Conservation (phyloP, 2,113 vertebrate genomes). For the Mesembrinibis cayennensis region DNA sequence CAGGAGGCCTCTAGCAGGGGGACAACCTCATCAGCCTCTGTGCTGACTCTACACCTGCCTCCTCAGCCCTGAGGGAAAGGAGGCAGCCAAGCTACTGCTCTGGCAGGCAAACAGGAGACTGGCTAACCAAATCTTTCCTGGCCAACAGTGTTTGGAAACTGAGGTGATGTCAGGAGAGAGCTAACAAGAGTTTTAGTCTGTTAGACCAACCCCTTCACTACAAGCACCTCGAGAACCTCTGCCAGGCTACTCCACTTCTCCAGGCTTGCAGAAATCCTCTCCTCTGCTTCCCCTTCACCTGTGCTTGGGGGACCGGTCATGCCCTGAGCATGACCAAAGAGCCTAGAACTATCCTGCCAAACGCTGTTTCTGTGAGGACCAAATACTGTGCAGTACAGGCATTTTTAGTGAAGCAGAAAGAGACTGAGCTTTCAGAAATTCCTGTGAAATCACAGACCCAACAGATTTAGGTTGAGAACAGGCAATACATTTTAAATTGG, state of each 20-base stretch:
- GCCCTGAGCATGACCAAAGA: neutral
- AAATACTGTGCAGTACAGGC: no score
- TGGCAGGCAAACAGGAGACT: neutral
- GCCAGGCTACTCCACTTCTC: accelerated
- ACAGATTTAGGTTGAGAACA: neutral
- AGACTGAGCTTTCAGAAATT: neutral
- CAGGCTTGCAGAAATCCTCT: neutral
- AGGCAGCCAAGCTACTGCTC: neutral
- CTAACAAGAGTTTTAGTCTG: neutral
- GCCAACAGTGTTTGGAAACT: neutral
- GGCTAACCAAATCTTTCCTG: neutral
- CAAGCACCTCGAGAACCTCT: neutral
- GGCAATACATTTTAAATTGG: neutral
- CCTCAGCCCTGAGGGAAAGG: neutral
- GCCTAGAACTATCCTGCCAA: neutral
- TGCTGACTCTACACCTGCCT: accelerated
- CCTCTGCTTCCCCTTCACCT: accelerated
- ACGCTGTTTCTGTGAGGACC: accelerated
- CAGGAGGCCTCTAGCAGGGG: neutral
- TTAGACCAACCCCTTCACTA: neutral
- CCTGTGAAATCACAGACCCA: neutral
- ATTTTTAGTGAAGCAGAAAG: neutral
- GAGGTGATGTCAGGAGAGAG: neutral
- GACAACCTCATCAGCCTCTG: neutral
- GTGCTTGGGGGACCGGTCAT: accelerated